Percentiles rank a stretch among this genome's conserved stretches.
Evolutionary conservation across 2,888 invertebrate species (phyloP).

Genomic region (Sarcophaga variegata): DNA sequence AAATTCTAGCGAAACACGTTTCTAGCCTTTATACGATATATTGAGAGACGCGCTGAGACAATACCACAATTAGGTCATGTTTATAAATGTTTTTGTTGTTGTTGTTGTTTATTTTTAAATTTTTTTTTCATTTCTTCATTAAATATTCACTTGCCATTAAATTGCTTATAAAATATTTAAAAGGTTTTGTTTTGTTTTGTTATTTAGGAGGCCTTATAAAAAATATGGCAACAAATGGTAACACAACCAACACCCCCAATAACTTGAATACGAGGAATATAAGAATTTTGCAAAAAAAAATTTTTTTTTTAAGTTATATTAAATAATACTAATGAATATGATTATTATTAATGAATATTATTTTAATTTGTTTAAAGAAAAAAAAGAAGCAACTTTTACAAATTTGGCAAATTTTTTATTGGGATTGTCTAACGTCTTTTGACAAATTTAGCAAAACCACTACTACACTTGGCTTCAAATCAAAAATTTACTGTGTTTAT

Average conservation of each 20-base stretch:
- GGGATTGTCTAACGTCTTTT: background rate
- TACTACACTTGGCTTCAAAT: background rate
- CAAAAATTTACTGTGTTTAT: background rate
- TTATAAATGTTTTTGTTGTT: background rate
- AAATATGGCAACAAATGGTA: background rate
- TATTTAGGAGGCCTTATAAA: background rate
- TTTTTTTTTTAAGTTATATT: background rate
- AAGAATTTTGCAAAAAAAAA: conserved; percentile 21
- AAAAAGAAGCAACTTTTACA: conserved; percentile 42
- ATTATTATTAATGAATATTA: background rate
- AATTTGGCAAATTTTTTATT: conserved; percentile 39
- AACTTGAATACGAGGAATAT: background rate
- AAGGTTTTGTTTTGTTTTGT: background rate
- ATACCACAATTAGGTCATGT: conserved; percentile 13
- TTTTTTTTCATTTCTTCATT: background rate
- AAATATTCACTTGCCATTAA: conserved; percentile 4
- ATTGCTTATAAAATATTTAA: conserved; percentile 17
- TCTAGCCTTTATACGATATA: no score
- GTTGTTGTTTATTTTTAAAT: background rate
- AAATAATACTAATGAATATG: background rate
- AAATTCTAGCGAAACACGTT: no score
- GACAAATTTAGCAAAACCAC: background rate
- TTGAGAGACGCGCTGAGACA: no score
- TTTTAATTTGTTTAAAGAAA: conserved; percentile 34
- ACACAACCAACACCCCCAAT: conserved; percentile 12